Base-by-base conservation (phyloP, 1,140 invertebrate genomes). In the Archivesica marissinica region DNA sequence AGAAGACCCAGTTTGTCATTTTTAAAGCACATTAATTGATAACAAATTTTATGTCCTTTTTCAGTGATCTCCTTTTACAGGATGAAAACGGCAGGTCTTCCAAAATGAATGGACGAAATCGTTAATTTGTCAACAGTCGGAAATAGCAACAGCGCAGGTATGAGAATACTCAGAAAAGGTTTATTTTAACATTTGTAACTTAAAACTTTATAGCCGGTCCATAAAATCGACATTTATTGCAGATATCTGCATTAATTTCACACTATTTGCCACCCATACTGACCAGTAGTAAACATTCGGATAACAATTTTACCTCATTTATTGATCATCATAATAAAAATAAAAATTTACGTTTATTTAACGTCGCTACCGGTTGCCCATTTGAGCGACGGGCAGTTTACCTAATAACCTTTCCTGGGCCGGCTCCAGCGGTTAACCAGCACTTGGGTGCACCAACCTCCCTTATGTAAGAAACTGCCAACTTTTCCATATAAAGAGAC, bases 211-310 rank as follows among this genome's bases (percentile, higher is more conserved):
- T 52, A 72, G 50, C 30, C 50, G 35, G 4, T 50, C 41, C 50
- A 47, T 70, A 41, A 70, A 70, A 25, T 33, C 44, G 1, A 15
- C n/a, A 2, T 33, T 17, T 23, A 23, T 6, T 47, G 41, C 30
- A 33, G 15, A 33, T 38, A 50, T 33, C 38, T 72, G 68, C 35
- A 70, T 70, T 23, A 70, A 70, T 70, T 44, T 70, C 25, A 30
- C 66, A 70, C 25, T 44, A 44, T 72, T 70, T 47, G 44, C 68
- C 68, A 72, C 68, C 68, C 68, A 72, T 33, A 47, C 7, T 33
- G 68, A 15, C 17, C 47, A 13, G 38, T 6, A 44, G 41, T 11
- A 70, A 44, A 70, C 6, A 41, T 47, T 25, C 20, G 28, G 6
- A n/a, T 23, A 56, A 9, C 52, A 20, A 23, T 23, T 23, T 23